Base-by-base conservation (phyloP, 2,888 invertebrate species). In the Elegia similella region DNA sequence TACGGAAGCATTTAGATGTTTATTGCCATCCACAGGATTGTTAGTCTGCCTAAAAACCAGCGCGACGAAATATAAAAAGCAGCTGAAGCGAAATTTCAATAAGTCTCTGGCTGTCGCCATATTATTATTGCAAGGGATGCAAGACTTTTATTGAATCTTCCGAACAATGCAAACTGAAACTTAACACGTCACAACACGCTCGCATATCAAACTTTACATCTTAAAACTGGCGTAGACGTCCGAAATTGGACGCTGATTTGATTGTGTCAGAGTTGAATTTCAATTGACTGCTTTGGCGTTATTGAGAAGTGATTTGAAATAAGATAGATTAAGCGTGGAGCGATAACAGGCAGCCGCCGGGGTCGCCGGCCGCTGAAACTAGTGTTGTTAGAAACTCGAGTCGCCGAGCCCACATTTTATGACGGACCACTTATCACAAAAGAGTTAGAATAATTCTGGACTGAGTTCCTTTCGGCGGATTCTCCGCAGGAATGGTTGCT, bases 21-120 rank as follows among this genome's bases (percentile, higher is more conserved):
- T 42, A 43, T 15, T 6, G 15, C 5, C 15, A 23, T 6, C 42
- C 1, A 1, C 2, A 17, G 10, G 17, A 7, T 8, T 7, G 44
- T 23, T 10, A 23, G 2, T 7, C 17, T 10, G 17, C 17, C 17
- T 17, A 8, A 44, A 44, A 17, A 46, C 46, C n/a, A 46, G n/a
- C 12, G 38, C n/a, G 38, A 32, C 15, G 23, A 44, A 42, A 38
- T 58, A 43, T 63, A 59, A 62, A 64, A 62, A 59, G n/a, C 56
- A 56, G 58, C 61, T 64, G 61, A 64, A 58, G 46, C 64, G 53
- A 55, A 57, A 56, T 57, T 62, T 61, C 64, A 64, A 64, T 64
- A 64, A 62, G 59, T 61, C 62, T 54, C 57, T 52, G 62, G 56
- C 60, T 48, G 60, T 50, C 42, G 56, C 55, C 48, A 53, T 59